Conservation (phyloP, 2,888 invertebrate species). For the Ichneumoninae sp. region DNA sequence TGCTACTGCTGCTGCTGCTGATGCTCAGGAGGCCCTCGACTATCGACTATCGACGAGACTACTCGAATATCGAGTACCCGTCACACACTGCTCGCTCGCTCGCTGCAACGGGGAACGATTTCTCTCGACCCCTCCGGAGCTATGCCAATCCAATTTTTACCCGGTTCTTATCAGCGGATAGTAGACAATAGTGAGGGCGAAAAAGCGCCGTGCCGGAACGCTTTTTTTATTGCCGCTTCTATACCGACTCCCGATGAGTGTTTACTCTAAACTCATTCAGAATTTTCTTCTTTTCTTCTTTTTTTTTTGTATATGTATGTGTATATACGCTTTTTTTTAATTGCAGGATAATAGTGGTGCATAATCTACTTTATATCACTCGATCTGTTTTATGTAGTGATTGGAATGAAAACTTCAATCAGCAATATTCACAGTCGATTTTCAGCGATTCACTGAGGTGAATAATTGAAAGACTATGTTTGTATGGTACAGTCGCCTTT, state of each 20-base stretch:
- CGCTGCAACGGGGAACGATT: constrained; percentile 24
- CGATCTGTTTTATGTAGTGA: too few relatives aligned
- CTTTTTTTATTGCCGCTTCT: constrained; percentile 33
- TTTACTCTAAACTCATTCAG: not conserved
- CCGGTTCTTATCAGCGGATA: constrained; percentile 43
- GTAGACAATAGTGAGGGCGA: constrained; percentile 36
- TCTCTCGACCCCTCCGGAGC: constrained; percentile 44
- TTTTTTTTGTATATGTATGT: not conserved
- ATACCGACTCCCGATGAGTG: not conserved
- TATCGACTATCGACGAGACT: constrained; percentile 67
- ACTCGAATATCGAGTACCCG: constrained; percentile 78
- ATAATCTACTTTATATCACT: too few relatives aligned
- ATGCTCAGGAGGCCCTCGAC: constrained; percentile 67
- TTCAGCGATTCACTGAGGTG: too few relatives aligned
- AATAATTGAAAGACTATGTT: too few relatives aligned
- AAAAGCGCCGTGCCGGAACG: constrained; percentile 32
- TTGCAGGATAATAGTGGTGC: too few relatives aligned
- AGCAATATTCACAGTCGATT: too few relatives aligned
- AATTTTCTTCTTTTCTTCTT: not conserved
- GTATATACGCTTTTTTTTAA: too few relatives aligned
- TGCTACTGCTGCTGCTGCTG: constrained; percentile 47
- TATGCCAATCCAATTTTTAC: constrained; percentile 75
- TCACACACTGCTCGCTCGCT: constrained; percentile 67
- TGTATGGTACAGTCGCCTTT: too few relatives aligned
- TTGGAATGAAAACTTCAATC: too few relatives aligned